Base-by-base conservation (phyloP, 2,797 vertebrate species). In the Melanotaenia nigrans region DNA sequence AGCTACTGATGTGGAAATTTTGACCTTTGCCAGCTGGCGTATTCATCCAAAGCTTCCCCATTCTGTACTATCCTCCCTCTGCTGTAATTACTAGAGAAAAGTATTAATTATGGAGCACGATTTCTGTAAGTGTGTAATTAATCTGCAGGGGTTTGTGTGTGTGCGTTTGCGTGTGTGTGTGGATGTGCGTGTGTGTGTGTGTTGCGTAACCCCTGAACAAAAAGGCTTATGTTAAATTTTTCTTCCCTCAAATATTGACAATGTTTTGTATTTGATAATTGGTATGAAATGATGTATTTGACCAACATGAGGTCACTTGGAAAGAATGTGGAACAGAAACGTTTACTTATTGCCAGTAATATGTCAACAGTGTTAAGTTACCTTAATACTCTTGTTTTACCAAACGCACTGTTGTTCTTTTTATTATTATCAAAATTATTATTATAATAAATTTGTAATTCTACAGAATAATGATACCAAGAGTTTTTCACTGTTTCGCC, bases 181-280 rank as follows among this genome's bases (percentile, higher is more conserved):
- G 25, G 87, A 11, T 28, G 28, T 28, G 28, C 4, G 28, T 28
- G 3, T 28, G 28, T 28, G 28, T 28, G 28, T 30, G 28, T 30
- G 28, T 88, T 83, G 89, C 65, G 45, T 81, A 85, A 87, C 70
- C 51, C 16, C 33, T 7, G 58, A 85, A 89, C 82, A 92, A 92
- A 85, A 79, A 32, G 62, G 8, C 75, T 53, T 53, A 64, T 87
- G 38, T 79, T n/a, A 1, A 14, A 18, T 58, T 83, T 8, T 54
- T 71, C 45, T 58, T 10, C 32, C 16, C 22, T 64, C 42, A 59
- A 59, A 78, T 32, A 69, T 80, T 60, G 42, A 66, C 59, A 53
- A 53, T 68, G 49, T 67, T 82, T 81, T 78, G 65, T 84, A 59
- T 61, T 68, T 22, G 22, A 42, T 74, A 75, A 80, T 56, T 85